These are phyloP conservation scores for Triplophysa rosa DNA, from an alignment of 2,113 vertebrate species.

Conservation along the genomic window DNA sequence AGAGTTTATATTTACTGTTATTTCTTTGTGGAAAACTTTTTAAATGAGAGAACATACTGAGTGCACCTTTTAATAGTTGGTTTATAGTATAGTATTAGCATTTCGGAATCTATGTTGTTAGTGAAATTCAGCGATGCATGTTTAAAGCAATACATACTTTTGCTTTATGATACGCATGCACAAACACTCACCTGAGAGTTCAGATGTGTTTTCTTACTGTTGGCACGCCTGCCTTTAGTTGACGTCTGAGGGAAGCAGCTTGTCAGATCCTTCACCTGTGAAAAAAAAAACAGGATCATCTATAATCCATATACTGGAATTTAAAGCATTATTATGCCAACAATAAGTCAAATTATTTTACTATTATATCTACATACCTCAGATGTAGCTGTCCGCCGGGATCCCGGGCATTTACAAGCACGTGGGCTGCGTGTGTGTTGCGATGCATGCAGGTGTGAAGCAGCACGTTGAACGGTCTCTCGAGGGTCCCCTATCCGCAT, in stretches of 20 bases:
- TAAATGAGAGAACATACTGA: no score
- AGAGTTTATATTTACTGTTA: neutral
- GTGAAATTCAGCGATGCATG: no score
- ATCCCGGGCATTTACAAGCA: constrained; percentile 64
- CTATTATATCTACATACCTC: constrained; percentile 64
- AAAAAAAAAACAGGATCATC: neutral
- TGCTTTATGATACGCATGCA: neutral
- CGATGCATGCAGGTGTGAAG: constrained; percentile 5
- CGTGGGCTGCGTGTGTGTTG: constrained; percentile 62
- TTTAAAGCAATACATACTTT: neutral
- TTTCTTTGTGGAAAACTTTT: no score
- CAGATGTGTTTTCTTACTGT: constrained; percentile 41
- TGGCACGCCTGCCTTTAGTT: constrained; percentile 71
- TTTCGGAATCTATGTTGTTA: no score
- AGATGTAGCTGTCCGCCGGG: constrained; percentile 65
- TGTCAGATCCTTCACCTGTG: constrained; percentile 76
- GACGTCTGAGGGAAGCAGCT: constrained; percentile 87
- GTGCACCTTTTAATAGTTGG: no score
- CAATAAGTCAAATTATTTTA: neutral
- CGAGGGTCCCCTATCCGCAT: constrained; percentile 82
- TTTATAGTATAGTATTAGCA: no score
- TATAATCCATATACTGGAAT: no score
- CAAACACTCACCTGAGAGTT: constrained; percentile 30
- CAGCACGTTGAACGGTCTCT: constrained; percentile 84
- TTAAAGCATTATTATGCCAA: no score